phyloP scores from a whole-genome alignment of 2,797 vertebrate species.

The Arnoldichthys spilopterus region DNA sequence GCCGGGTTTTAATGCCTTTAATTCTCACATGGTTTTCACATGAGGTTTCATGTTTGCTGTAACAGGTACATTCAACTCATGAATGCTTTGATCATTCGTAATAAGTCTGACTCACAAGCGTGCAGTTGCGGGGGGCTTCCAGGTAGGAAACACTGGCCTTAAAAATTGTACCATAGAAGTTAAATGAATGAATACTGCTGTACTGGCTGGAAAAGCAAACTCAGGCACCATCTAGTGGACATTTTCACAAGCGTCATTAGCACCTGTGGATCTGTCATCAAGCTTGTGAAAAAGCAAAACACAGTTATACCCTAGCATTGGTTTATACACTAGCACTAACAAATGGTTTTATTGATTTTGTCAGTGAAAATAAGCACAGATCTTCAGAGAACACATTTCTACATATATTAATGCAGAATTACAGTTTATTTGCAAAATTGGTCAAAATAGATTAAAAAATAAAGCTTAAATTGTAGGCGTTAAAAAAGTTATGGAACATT shows the following conservation, averaged over 20 bases:
- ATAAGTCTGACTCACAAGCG: neutral
- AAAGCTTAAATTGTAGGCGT: no score
- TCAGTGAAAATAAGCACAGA: no score
- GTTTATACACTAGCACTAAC: no score
- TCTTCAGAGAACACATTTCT: no score
- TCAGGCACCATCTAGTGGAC: conserved; percentile 39
- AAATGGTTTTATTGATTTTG: no score
- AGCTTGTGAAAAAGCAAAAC: no score
- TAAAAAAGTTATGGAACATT: no score
- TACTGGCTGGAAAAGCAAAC: neutral
- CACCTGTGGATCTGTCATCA: no score
- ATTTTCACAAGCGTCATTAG: neutral
- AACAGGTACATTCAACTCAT: neutral
- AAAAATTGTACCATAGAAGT: neutral
- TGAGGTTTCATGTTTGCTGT: neutral
- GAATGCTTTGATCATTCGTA: neutral
- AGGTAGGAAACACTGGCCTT: conserved; percentile 5
- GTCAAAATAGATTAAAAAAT: no score
- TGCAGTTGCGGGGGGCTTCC: neutral
- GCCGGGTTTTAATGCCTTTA: neutral
- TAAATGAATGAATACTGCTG: neutral
- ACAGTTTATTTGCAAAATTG: no score
- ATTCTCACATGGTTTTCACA: neutral
- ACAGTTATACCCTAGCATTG: no score
- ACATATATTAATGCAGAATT: no score